Base-by-base conservation (phyloP, 2,797 vertebrate species). In the Galaxias olidus region DNA sequence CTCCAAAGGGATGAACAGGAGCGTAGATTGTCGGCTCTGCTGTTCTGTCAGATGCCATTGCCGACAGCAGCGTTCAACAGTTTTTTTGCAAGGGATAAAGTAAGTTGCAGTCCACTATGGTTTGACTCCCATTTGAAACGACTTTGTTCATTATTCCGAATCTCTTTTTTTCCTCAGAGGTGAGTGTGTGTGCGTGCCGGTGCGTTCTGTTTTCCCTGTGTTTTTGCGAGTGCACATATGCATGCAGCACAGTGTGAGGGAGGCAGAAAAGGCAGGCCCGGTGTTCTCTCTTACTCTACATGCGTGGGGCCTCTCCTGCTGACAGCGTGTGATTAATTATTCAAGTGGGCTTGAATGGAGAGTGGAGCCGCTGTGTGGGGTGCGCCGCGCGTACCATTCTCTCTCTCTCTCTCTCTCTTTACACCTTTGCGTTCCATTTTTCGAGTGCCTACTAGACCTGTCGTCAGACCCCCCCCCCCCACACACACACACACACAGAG, bases 251-350 rank as follows among this genome's bases (percentile, higher is more conserved):
- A 10, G n/a, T 45, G 6, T 46, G 43, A 45, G 17, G 42, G 42
- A 44, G 17, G 30, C 55, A 59, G 2, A 65, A 42, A 57, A 61
- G 41, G 42, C 18, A 19, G 2, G 20, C 47, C 19, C 13, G 13
- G 50, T 45, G 56, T 71, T 73, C 61, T 75, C 58, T 44, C 20
- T 69, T 47, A 17, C 20, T 59, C 50, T 54, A 58, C 20, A 18
- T 68, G 65, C 65, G 61, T 76, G 69, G 55, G 66, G 60, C 74
- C 71, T 75, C 12, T 63, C 44, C 42, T 57, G n/a, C 62, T 76
- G 82, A 77, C 67, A 68, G 61, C n/a, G 6, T 54, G 40, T 74
- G 72, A 79, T 84, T 80, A 78, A 86, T 84, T 74, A 80, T 79
- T 79, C n/a, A 77, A 59, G 58, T 53, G 59, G 47, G 69, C 49